These are phyloP conservation scores for Mesembrinibis cayennensis DNA, from an alignment of 2,113 vertebrate genomes.

Conservation along the genomic window DNA sequence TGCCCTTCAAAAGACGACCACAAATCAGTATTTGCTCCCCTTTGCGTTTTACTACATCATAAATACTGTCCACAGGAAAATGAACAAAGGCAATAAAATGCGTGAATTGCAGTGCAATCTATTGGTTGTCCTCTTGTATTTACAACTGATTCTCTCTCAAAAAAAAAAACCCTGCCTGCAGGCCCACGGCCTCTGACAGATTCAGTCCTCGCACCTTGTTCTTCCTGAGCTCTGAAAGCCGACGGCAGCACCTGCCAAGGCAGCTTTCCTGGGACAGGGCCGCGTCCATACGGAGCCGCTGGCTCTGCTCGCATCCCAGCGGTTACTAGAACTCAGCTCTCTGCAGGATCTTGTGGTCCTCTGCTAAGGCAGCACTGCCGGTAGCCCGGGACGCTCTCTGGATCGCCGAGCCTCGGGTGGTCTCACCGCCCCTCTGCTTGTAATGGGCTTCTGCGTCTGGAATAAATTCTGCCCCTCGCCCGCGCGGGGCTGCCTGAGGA, in stretches of 20 bases:
- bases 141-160: neutral
- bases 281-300: neutral
- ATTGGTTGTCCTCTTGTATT: neutral
- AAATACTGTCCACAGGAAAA: neutral
- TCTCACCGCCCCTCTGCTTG: neutral
- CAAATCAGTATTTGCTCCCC: neutral
- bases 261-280: neutral
- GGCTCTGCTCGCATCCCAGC: fast-evolving
- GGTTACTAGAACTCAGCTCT: fast-evolving
- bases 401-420: neutral
- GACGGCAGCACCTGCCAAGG: neutral
- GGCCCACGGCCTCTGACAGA: fast-evolving
- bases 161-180: neutral
- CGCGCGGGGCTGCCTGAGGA: neutral
- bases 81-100: neutral
- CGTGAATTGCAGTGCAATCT: too few species aligned
- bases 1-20: neutral
- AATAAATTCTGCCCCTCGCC: too few species aligned
- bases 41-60: neutral
- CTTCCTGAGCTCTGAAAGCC: neutral
- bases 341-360: neutral
- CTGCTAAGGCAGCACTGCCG: fast-evolving
- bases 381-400: neutral
- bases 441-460: neutral
- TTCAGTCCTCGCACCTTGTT: neutral